These are phyloP conservation scores for Natator depressus DNA, from an alignment of 2,113 vertebrate species.

Conservation along the genomic window DNA sequence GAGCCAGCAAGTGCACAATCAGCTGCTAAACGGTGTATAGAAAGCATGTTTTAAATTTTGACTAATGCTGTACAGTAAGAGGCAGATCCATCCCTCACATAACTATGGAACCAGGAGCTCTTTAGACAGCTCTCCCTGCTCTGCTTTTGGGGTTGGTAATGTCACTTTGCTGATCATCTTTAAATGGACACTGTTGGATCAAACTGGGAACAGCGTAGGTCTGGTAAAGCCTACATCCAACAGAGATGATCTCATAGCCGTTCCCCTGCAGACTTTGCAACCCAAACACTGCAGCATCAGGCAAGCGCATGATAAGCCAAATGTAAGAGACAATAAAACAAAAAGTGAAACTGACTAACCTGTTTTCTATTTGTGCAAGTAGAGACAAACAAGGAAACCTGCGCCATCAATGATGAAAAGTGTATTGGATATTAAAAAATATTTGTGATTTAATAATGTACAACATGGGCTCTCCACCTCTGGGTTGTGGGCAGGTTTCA, in stretches of 20 bases:
- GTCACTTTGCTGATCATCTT: conserved; percentile 1
- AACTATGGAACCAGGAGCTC: conserved; percentile 21
- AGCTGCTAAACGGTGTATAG: neutral
- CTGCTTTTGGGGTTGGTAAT: conserved; percentile 22
- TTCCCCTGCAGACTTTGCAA: neutral
- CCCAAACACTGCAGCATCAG: neutral
- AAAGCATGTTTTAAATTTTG: conserved; percentile 23
- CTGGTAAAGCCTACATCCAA: neutral
- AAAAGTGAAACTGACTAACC: neutral
- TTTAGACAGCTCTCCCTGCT: conserved; percentile 47
- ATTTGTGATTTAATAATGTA: neutral
- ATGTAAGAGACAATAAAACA: neutral
- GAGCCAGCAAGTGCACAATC: conserved; percentile 51
- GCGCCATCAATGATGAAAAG: neutral
- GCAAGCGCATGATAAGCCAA: neutral
- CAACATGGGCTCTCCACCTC: neutral
- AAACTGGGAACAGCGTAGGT: neutral
- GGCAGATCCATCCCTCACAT: neutral
- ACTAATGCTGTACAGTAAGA: conserved; percentile 3
- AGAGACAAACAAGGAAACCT: neutral
- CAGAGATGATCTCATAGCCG: neutral
- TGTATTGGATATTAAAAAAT: neutral
- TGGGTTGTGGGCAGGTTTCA: neutral
- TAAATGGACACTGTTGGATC: neutral
- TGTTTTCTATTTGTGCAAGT: neutral